A percentile compares a stretch with the other conserved stretches of the same genome.
These are phyloP conservation scores for Scolopax mira DNA, from an alignment of 2,113 vertebrate genomes.

Conservation along the genomic window DNA sequence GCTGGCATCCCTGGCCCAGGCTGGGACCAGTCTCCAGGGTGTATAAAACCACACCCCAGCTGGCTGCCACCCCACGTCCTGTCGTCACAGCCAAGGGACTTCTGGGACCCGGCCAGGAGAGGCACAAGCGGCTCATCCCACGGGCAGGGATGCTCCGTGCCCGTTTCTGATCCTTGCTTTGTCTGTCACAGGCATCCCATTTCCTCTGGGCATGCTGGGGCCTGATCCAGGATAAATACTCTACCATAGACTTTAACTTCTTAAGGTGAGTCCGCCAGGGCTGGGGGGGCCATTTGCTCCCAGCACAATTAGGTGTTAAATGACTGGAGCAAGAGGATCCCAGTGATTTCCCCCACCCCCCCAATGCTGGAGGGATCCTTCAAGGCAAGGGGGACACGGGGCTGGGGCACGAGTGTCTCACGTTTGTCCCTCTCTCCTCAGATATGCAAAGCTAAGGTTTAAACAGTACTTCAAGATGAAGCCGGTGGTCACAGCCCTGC, in stretches of 20 bases:
- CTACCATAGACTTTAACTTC: slow-evolving; percentile 95
- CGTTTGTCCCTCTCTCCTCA: slow-evolving; percentile 21
- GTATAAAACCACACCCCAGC: not conserved
- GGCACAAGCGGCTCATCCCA: fast-evolving
- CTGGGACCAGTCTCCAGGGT: not conserved
- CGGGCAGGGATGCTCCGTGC: fast-evolving
- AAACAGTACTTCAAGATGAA: slow-evolving; percentile 97
- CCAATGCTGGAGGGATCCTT: not conserved
- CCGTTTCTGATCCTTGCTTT: not conserved
- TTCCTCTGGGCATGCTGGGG: slow-evolving; percentile 98
- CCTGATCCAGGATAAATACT: slow-evolving; percentile 95
- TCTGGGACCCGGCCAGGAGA: not conserved
- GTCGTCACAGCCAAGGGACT: not conserved
- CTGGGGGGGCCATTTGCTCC: not conserved
- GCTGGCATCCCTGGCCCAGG: not conserved
- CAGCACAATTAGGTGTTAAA: not conserved
- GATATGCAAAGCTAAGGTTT: slow-evolving; percentile 93
- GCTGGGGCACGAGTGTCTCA: fast-evolving
- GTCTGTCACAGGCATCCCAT: slow-evolving; percentile 86
- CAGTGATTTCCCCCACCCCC: fast-evolving
- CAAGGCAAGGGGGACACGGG: fast-evolving
- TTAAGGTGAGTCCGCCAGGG: slow-evolving; percentile 77
- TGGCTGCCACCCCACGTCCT: not conserved
- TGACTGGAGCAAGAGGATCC: fast-evolving
- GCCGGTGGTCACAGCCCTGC: slow-evolving; percentile 84